Percentiles rank a stretch among this genome's conserved stretches.
Evolutionary conservation across 2,797 vertebrate species (phyloP).

Genomic region (Microctenopoma steveboyesi): DNA sequence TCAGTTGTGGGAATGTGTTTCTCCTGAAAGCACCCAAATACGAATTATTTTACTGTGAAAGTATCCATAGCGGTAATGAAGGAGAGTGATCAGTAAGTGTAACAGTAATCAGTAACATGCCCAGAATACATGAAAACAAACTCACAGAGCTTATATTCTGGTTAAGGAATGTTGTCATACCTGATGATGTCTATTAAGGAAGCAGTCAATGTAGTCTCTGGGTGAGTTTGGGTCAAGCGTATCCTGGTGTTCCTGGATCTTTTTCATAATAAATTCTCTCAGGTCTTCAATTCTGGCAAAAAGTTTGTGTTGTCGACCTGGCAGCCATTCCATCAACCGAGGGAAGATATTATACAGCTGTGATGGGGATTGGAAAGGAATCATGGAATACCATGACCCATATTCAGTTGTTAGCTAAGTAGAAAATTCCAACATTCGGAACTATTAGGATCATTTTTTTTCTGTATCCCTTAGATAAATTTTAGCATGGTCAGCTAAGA

Average conservation of each 20-base stretch:
- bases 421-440: no score
- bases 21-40: constrained; percentile 66
- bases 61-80: no score
- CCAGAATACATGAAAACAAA: neutral
- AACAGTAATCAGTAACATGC: no score
- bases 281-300: constrained; percentile 49
- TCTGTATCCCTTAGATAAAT: neutral
- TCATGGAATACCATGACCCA: neutral
- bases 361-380: neutral
- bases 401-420: no score
- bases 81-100: no score
- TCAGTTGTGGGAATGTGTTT: constrained; percentile 72
- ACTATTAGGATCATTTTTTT: neutral
- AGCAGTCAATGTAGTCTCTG: constrained; percentile 82
- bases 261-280: constrained; percentile 63
- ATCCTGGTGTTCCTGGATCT: constrained; percentile 71
- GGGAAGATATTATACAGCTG: constrained; percentile 80
- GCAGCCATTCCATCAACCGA: constrained; percentile 69
- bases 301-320: constrained; percentile 58
- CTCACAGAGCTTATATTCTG: no score
- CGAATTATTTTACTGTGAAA: neutral
- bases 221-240: constrained; percentile 71
- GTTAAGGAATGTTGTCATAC: neutral
- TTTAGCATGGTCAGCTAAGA: no score
- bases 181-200: constrained; percentile 62